phyloP scores from a whole-genome alignment of 2,113 vertebrate species.

The Cercocebus atys region DNA sequence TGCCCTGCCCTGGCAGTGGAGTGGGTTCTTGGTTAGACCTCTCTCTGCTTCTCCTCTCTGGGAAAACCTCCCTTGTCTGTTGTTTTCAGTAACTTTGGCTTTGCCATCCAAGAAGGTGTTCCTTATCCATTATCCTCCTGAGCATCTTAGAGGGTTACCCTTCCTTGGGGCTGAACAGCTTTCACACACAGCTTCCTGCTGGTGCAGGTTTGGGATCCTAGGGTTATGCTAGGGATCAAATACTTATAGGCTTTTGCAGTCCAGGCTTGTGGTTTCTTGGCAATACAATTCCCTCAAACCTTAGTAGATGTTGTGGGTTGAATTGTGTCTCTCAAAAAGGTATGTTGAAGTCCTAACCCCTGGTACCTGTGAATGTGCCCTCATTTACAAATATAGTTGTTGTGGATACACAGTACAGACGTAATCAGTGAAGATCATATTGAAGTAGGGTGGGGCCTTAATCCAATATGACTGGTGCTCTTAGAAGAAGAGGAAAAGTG shows the following conservation, averaged over 20 bases:
- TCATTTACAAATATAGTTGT: background rate
- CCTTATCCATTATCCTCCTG: too few species aligned
- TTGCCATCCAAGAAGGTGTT: too few species aligned
- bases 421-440: background rate
- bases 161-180: too few species aligned
- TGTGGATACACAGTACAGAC: background rate
- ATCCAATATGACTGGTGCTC: background rate
- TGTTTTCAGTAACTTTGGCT: too few species aligned
- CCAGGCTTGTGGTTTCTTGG: background rate
- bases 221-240: too few species aligned
- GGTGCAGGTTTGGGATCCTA: too few species aligned
- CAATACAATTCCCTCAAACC: background rate
- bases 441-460: background rate
- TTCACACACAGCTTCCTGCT: too few species aligned
- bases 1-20: too few species aligned
- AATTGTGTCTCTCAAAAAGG: background rate
- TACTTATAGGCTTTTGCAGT: background rate
- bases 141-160: too few species aligned
- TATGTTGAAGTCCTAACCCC: background rate
- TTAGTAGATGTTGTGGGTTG: background rate
- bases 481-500: background rate
- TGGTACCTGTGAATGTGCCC: background rate
- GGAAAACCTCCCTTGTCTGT: too few species aligned
- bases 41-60: too few species aligned
- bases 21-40: too few species aligned